Conservation (phyloP, 2,113 vertebrate species). For the Callipepla californica region DNA sequence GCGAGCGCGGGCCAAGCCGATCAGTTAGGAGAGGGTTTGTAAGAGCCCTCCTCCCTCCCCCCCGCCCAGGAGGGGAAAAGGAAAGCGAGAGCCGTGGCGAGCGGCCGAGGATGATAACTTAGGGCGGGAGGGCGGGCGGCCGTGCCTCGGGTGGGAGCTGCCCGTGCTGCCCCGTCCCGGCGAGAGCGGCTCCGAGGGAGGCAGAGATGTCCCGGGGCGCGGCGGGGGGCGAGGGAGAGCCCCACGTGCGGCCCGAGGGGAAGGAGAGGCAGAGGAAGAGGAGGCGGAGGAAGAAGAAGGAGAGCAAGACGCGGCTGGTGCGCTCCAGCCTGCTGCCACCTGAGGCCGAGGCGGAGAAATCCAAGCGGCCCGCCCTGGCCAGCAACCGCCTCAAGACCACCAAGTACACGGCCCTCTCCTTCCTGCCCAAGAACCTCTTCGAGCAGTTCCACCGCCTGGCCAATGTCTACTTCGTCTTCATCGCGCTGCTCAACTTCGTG, state of each 20-base stretch:
- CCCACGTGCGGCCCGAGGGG: constrained; percentile 77
- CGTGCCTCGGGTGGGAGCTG: constrained; percentile 18
- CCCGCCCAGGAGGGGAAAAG: constrained; percentile 1
- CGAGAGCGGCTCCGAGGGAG: not conserved
- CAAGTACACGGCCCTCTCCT: constrained; percentile 94
- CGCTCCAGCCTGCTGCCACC: constrained; percentile 82
- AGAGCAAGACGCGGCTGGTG: constrained; percentile 82
- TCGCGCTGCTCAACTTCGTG: constrained; percentile 94
- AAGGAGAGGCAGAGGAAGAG: constrained; percentile 75
- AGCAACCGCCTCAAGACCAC: constrained; percentile 95
- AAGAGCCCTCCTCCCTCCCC: not conserved
- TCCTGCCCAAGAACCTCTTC: constrained; percentile 97
- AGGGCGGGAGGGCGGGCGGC: constrained; percentile 47
- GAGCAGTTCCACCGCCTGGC: constrained; percentile 97
- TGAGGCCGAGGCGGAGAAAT: constrained; percentile 46
- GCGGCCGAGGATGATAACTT: constrained; percentile 61
- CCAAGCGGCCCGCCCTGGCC: constrained; percentile 68
- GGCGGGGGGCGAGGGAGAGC: constrained; percentile 66
- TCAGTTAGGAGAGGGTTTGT: not conserved
- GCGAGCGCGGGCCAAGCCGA: constrained; percentile 18
- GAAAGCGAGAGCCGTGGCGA: constrained; percentile 29
- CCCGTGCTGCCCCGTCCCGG: not conserved
- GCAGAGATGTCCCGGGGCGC: constrained; percentile 80
- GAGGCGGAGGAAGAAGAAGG: constrained; percentile 83
- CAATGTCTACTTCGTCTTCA: constrained; percentile 98